phyloP scores from a whole-genome alignment of 1,140 invertebrate genomes.

The Drosophila miranda region DNA sequence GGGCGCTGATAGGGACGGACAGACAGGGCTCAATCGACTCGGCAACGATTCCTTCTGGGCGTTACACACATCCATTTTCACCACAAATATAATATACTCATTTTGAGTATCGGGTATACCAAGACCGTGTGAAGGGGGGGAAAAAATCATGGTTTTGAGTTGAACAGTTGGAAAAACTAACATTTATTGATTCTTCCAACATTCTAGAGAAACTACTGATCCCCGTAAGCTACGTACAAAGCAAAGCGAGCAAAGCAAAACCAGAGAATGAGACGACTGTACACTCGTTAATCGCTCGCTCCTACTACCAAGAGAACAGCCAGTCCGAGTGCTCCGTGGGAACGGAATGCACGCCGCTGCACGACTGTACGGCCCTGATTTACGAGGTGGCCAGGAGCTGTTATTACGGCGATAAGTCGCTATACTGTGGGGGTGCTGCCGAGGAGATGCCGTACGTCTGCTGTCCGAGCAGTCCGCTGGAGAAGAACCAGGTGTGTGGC shows the following conservation, averaged over 20 bases:
- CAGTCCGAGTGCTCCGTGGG: conserved; percentile 64
- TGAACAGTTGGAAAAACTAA: neutral
- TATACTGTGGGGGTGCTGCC: conserved; percentile 69
- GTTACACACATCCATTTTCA: too few relatives aligned
- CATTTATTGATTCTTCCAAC: neutral
- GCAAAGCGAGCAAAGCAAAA: neutral
- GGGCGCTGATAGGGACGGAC: too few relatives aligned
- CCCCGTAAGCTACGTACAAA: conserved; percentile 24
- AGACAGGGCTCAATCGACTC: too few relatives aligned
- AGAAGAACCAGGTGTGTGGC: conserved; percentile 84
- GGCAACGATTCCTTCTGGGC: too few relatives aligned
- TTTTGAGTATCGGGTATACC: too few relatives aligned
- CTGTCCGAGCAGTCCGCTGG: conserved; percentile 78
- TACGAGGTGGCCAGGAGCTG: conserved; percentile 79
- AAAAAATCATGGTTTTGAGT: too few relatives aligned
- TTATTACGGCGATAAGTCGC: conserved; percentile 79
- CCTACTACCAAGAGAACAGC: conserved; percentile 43
- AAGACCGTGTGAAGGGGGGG: too few relatives aligned
- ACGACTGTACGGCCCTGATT: conserved; percentile 77
- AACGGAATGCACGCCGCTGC: conserved; percentile 76
- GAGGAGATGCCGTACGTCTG: conserved; percentile 81
- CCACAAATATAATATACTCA: too few relatives aligned
- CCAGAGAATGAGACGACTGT: conserved; percentile 16
- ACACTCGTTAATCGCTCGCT: conserved; percentile 59
- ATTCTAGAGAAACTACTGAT: conserved; percentile 57